A percentile compares a stretch with the other conserved stretches of the same genome.
Conservation (phyloP, 2,888 invertebrate genomes). For the Drosophila maculinotata region DNA sequence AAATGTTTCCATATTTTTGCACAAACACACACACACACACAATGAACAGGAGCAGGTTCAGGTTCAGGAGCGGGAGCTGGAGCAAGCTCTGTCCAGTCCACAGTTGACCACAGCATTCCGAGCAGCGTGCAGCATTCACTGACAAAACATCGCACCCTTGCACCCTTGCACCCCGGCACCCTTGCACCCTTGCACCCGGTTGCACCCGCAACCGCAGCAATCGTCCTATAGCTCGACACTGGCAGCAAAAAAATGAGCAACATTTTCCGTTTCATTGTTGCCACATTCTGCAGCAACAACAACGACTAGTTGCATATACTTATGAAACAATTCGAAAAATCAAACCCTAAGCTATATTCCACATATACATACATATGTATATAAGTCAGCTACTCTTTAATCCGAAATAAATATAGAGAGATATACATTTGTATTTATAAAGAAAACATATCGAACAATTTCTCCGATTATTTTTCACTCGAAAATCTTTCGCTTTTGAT, state of each 20-base stretch:
- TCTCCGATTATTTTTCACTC: no score
- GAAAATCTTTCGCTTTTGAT: no score
- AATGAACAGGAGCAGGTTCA: not conserved
- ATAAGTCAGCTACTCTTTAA: no score
- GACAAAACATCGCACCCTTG: conserved; percentile 66
- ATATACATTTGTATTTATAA: no score
- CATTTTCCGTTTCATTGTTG: conserved; percentile 78
- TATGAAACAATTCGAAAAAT: no score
- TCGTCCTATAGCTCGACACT: conserved; percentile 51
- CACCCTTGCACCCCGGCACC: conserved; percentile 4
- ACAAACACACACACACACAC: conserved; percentile 30
- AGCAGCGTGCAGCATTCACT: conserved; percentile 65
- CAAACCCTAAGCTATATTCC: not conserved
- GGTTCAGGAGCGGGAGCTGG: conserved; percentile 2
- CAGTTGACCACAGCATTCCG: conserved; percentile 72
- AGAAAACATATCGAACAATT: no score
- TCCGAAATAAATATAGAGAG: no score
- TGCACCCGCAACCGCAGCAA: conserved; percentile 59
- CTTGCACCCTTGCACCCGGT: not conserved
- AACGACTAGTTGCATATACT: conserved; percentile 41
- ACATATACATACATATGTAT: no score
- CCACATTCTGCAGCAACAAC: conserved; percentile 26
- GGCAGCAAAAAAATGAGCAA: conserved; percentile 64
- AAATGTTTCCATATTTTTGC: conserved; percentile 84
- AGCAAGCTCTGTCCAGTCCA: conserved; percentile 43